Conservation (phyloP, 2,888 invertebrate species). For the Netelia virgata region DNA sequence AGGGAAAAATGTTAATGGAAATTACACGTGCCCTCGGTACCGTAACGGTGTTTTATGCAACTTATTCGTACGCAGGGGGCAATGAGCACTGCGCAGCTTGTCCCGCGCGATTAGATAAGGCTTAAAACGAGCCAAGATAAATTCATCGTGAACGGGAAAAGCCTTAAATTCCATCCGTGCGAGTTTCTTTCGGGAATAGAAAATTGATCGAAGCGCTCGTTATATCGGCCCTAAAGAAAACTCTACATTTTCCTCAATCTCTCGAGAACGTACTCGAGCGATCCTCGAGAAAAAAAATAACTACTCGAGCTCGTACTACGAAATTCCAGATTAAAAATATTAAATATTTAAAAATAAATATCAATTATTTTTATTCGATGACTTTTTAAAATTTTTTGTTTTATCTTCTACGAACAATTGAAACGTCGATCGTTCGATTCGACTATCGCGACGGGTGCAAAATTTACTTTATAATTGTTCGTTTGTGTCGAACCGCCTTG, state of each 20-base stretch:
- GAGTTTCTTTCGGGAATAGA: slow-evolving; percentile 21
- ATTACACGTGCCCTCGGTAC: slow-evolving; percentile 37
- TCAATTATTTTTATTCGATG: neutral
- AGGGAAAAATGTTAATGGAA: slow-evolving; percentile 57
- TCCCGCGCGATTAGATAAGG: slow-evolving; percentile 57
- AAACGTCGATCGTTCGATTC: neutral
- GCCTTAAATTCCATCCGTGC: neutral
- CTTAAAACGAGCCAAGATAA: slow-evolving; percentile 42
- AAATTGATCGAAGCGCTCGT: slow-evolving; percentile 7
- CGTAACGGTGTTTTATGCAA: slow-evolving; percentile 52
- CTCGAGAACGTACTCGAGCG: slow-evolving; percentile 34
- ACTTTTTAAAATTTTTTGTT: neutral
- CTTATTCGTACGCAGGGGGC: slow-evolving; percentile 12
- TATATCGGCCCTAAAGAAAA: slow-evolving; percentile 1
- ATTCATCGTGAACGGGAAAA: slow-evolving; percentile 23
- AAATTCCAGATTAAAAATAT: too few relatives aligned
- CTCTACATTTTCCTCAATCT: neutral
- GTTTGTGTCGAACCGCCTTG: slow-evolving; percentile 16
- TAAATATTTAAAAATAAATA: neutral
- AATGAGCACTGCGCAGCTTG: slow-evolving; percentile 9
- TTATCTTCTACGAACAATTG: slow-evolving; percentile 20
- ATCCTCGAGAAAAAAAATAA: slow-evolving; percentile 33
- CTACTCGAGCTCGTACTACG: too few relatives aligned
- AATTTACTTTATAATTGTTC: slow-evolving; percentile 46
- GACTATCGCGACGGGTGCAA: neutral